Conservation (phyloP, 2,113 vertebrate genomes). For the Microtus richardsoni region DNA sequence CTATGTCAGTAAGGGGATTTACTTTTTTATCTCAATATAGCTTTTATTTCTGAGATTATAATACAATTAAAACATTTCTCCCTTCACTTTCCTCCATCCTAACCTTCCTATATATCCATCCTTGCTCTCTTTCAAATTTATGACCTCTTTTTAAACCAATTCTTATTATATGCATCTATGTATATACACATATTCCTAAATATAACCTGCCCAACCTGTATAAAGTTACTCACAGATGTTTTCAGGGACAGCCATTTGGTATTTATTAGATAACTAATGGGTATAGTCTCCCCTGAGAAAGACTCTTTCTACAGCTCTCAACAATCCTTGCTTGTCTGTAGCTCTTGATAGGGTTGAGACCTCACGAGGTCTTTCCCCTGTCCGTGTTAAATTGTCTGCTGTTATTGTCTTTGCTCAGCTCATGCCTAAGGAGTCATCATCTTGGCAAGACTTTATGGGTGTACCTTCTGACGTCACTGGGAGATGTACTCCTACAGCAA, state of each 20-base stretch:
- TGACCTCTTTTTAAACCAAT: neutral
- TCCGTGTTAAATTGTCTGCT: neutral
- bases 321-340: neutral
- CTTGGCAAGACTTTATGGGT: neutral
- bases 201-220: neutral
- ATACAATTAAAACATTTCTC: neutral
- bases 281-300: neutral
- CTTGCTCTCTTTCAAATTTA: neutral
- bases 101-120: neutral
- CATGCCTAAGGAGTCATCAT: neutral
- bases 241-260: neutral
- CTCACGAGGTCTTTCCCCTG: neutral
- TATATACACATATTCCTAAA: neutral
- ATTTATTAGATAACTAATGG: neutral
- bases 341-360: neutral
- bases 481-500: neutral
- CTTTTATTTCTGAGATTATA: neutral
- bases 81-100: neutral
- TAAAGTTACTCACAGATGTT: neutral
- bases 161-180: neutral
- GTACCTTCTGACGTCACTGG: neutral
- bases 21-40: neutral
- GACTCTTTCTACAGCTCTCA: neutral
- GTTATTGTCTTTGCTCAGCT: neutral
- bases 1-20: neutral